Evolutionary conservation across 2,113 vertebrate genomes (phyloP).

Genomic region (Oxyura jamaicensis): DNA sequence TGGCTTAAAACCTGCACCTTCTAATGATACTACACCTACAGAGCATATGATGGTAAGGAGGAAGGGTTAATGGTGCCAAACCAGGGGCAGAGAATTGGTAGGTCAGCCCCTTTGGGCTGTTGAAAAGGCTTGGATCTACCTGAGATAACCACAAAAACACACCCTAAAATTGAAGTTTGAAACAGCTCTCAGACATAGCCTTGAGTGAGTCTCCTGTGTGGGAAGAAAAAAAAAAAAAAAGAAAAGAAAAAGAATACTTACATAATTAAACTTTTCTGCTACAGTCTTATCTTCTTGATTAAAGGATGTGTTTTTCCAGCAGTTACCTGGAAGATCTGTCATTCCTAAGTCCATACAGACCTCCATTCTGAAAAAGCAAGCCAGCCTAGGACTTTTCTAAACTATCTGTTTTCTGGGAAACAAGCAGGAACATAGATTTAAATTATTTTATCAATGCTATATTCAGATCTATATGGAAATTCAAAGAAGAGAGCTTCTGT

Average conservation of each 20-base stretch:
- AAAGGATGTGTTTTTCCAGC: neutral
- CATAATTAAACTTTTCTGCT: conserved; percentile 21
- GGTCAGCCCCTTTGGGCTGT: neutral
- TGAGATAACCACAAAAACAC: neutral
- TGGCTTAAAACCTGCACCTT: neutral
- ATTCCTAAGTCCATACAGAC: neutral
- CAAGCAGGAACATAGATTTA: neutral
- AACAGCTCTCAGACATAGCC: neutral
- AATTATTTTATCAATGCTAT: neutral
- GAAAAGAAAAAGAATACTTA: neutral
- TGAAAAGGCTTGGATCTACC: neutral
- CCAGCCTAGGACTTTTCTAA: neutral
- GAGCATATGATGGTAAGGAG: neutral
- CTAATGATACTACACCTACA: neutral
- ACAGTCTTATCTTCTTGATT: neutral
- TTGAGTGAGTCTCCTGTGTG: conserved; percentile 14
- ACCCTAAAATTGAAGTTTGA: neutral
- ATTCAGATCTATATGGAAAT: neutral
- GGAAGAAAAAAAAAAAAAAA: neutral
- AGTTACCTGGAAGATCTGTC: neutral
- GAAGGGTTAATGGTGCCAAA: neutral
- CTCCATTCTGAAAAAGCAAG: neutral
- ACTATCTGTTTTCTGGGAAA: neutral
- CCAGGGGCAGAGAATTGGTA: neutral
- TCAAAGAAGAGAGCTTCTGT: neutral